Evolutionary conservation across 2,888 invertebrate genomes (phyloP).

Genomic region (Drosophila rubida): DNA sequence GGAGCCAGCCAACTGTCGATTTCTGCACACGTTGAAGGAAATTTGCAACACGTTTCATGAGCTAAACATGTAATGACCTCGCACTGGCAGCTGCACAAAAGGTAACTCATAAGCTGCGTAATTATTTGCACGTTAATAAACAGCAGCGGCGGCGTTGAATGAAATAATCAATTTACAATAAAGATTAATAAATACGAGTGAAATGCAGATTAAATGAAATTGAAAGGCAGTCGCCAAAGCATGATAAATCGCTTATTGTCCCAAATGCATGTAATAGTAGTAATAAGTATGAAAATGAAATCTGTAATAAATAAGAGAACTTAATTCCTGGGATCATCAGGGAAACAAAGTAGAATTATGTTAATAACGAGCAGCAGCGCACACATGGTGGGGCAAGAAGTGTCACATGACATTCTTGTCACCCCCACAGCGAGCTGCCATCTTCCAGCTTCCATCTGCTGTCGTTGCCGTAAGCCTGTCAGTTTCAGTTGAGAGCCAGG

Average conservation of each 20-base stretch:
- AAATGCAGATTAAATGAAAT: neutral
- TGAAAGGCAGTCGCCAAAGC: too few relatives aligned
- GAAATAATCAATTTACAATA: too few relatives aligned
- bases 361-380: conserved; percentile 33
- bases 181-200: too few relatives aligned
- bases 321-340: conserved; percentile 33
- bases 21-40: conserved; percentile 30
- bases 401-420: conserved; percentile 52
- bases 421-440: conserved; percentile 12
- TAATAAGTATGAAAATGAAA: conserved; percentile 14
- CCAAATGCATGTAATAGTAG: neutral
- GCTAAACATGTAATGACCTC: conserved; percentile 1
- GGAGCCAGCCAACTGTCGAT: conserved; percentile 55
- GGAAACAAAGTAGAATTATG: conserved; percentile 46
- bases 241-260: conserved; percentile 2
- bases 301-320: conserved; percentile 19
- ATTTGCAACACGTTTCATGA: conserved; percentile 40
- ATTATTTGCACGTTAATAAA: neutral
- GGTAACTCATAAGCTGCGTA: neutral
- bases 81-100: neutral
- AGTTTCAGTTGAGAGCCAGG: conserved; percentile 39
- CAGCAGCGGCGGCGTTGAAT: too few relatives aligned
- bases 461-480: conserved; percentile 39
- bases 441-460: neutral
- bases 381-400: conserved; percentile 22